Conservation (phyloP, 2,113 vertebrate species). For the Alaudala cheleensis region DNA sequence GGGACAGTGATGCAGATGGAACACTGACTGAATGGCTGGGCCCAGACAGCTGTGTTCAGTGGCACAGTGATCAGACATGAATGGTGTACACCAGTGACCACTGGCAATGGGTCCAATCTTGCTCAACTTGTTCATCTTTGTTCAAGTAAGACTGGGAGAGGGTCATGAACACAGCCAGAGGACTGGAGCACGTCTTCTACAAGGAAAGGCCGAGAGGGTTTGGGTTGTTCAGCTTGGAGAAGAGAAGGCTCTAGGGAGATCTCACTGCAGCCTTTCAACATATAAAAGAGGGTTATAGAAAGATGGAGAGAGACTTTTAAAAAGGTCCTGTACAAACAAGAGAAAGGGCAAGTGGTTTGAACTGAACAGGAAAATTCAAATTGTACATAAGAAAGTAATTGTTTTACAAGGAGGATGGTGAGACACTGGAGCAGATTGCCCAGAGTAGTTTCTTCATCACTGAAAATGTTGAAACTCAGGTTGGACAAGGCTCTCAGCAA, state of each 20-base stretch:
- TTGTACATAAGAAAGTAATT: neutral
- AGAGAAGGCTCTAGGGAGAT: neutral
- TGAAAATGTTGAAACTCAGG: neutral
- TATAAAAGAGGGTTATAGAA: neutral
- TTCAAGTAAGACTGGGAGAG: neutral
- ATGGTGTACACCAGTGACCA: neutral
- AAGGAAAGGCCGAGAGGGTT: neutral
- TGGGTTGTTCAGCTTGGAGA: neutral
- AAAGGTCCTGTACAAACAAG: neutral
- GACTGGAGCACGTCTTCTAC: rapidly evolving
- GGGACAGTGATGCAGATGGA: neutral
- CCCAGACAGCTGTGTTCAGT: neutral
- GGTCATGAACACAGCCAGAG: neutral
- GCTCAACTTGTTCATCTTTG: neutral
- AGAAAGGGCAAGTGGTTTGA: neutral
- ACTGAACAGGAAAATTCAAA: neutral
- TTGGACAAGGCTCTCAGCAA: neutral
- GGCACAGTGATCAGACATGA: neutral
- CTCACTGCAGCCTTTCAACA: neutral
- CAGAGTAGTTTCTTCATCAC: neutral
- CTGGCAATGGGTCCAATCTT: neutral
- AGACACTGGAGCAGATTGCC: neutral
- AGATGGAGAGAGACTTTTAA: neutral
- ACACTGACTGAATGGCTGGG: neutral
- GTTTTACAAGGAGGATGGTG: neutral